Percentiles rank a stretch among this genome's conserved stretches.
phyloP scores from a whole-genome alignment of 2,797 vertebrate genomes.

The Megaceryle alcyon region DNA sequence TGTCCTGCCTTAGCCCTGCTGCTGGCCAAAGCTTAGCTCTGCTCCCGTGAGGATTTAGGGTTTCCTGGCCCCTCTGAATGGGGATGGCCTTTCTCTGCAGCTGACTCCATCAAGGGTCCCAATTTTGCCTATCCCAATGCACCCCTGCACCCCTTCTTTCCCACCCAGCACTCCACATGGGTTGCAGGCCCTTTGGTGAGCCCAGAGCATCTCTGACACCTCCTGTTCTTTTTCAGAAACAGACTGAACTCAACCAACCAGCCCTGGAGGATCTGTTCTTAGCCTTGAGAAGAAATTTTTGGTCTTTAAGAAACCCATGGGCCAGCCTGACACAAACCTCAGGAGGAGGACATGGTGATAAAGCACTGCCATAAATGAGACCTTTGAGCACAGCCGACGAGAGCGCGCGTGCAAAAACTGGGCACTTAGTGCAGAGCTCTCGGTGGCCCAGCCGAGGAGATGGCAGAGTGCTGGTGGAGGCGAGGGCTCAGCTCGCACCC shows the following conservation, averaged over 20 bases:
- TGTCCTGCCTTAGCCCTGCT: background rate
- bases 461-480: background rate
- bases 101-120: background rate
- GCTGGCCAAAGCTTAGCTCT: background rate
- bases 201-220: background rate
- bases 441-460: background rate
- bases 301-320: conserved; percentile 28
- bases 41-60: background rate
- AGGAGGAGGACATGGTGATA: conserved; percentile 45
- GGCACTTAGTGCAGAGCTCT: background rate
- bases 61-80: background rate
- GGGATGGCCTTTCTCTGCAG: background rate
- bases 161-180: background rate
- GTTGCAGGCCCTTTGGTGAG: background rate
- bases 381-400: conserved; percentile 33
- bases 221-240: conserved; percentile 76
- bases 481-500: background rate
- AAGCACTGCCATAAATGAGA: conserved; percentile 34
- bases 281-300: conserved; percentile 53
- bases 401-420: background rate
- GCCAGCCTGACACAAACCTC: conserved; percentile 17
- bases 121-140: background rate
- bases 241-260: conserved; percentile 68
- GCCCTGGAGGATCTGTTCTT: conserved; percentile 57
- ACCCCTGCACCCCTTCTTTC: background rate